A percentile compares a stretch with the other conserved stretches of the same genome.
phyloP scores from a whole-genome alignment of 2,888 invertebrate species.

The Mesorhabditis belari region DNA sequence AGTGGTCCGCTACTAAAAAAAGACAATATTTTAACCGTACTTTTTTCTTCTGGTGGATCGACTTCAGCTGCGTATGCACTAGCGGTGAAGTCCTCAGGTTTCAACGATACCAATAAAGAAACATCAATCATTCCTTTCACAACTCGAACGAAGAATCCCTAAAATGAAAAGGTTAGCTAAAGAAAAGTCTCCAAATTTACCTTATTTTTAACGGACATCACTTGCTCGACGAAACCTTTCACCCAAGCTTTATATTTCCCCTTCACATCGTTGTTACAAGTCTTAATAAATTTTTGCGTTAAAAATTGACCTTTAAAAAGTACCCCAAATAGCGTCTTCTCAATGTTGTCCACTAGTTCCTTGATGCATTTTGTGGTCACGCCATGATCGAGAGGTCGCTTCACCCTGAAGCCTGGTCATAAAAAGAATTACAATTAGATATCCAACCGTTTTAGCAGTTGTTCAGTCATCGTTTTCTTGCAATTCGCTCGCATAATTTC shows the following conservation, averaged over 20 bases:
- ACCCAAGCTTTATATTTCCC: not conserved
- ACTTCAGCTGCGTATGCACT: not conserved
- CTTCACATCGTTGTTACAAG: not conserved
- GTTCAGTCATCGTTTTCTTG: not conserved
- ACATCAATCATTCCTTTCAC: not conserved
- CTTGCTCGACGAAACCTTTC: not conserved
- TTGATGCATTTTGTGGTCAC: not conserved
- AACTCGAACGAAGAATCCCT: not conserved
- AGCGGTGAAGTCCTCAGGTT: not conserved
- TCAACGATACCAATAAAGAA: not conserved
- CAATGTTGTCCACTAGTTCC: not conserved
- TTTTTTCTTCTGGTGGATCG: no score
- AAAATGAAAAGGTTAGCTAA: not conserved
- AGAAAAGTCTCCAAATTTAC: no score
- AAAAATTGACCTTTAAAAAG: not conserved
- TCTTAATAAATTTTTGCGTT: not conserved
- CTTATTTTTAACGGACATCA: not conserved
- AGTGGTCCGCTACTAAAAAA: no score
- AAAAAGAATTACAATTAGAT: not conserved
- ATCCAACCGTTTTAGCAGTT: not conserved
- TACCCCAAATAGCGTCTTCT: not conserved
- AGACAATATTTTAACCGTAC: no score
- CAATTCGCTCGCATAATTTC: not conserved
- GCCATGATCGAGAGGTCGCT: not conserved
- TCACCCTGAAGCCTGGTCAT: no score